A percentile compares a stretch with the other conserved stretches of the same genome.
These are phyloP conservation scores for Prionace glauca DNA, from an alignment of 2,797 vertebrate genomes.

Conservation along the genomic window DNA sequence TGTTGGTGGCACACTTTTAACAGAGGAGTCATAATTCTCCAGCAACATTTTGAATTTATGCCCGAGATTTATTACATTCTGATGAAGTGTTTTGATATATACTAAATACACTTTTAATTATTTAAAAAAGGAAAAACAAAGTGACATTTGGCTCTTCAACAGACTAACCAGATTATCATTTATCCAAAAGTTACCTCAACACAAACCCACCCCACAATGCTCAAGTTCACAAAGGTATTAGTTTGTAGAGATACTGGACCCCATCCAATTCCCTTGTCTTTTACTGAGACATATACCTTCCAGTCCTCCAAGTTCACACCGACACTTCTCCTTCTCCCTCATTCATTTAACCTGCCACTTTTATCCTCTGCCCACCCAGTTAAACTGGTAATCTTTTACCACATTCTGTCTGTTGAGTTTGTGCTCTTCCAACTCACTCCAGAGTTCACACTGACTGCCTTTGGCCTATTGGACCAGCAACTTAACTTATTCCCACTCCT, in stretches of 20 bases:
- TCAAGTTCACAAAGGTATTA: neutral
- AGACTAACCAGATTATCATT: neutral
- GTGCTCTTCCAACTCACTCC: neutral
- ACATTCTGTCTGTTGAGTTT: neutral
- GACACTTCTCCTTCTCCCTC: neutral
- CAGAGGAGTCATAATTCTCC: neutral
- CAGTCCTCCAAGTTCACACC: neutral
- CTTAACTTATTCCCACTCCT: neutral
- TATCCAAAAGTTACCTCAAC: neutral
- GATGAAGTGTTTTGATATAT: neutral
- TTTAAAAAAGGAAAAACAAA: neutral
- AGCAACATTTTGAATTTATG: neutral
- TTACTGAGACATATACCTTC: neutral
- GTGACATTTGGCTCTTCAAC: neutral
- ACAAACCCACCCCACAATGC: neutral
- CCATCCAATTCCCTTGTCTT: neutral
- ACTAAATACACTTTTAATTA: neutral
- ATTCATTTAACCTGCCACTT: neutral
- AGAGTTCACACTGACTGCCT: neutral
- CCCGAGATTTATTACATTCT: neutral
- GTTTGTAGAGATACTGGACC: neutral
- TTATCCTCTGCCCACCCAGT: neutral
- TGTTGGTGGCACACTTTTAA: neutral
- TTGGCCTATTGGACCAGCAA: neutral
- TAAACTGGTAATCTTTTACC: neutral